A percentile compares a stretch with the other conserved stretches of the same genome.
Evolutionary conservation across 1,140 invertebrate species (phyloP).

Genomic region (Drosophila suzukii): DNA sequence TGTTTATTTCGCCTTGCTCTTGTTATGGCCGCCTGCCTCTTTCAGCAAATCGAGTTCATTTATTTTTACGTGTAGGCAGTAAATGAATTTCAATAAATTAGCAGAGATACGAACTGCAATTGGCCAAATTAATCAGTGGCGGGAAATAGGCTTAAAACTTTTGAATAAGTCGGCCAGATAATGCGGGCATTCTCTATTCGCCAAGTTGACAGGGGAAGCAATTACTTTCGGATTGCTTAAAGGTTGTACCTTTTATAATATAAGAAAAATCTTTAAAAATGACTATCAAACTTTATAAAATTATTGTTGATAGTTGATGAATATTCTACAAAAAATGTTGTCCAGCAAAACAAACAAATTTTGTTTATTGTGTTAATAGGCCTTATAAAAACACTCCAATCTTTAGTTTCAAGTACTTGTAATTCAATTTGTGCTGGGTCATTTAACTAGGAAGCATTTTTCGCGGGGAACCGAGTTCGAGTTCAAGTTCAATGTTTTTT

Average conservation of each 20-base stretch:
- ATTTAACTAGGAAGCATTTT: slow-evolving; percentile 8
- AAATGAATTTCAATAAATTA: slow-evolving; percentile 63
- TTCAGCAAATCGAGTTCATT: slow-evolving; percentile 67
- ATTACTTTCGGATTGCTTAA: neutral
- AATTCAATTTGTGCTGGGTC: slow-evolving; percentile 7
- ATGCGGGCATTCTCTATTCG: neutral
- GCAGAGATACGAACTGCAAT: slow-evolving; percentile 15
- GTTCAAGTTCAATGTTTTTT: slow-evolving; percentile 21
- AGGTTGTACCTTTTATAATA: too few relatives aligned
- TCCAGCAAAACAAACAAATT: neutral
- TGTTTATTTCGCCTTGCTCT: slow-evolving; percentile 50
- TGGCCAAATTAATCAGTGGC: slow-evolving; percentile 11
- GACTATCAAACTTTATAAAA: too few relatives aligned
- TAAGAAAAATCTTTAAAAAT: too few relatives aligned
- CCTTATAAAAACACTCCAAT: slow-evolving; percentile 12
- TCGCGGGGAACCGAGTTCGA: slow-evolving; percentile 3
- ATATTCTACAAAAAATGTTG: too few relatives aligned
- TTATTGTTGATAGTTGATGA: too few relatives aligned
- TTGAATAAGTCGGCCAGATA: neutral
- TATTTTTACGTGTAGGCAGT: slow-evolving; percentile 61
- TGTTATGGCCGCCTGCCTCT: slow-evolving; percentile 31
- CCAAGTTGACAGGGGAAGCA: neutral
- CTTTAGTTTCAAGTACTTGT: slow-evolving; percentile 2
- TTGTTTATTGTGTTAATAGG: neutral
- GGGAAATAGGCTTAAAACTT: slow-evolving; percentile 9